Evolutionary conservation across 1,140 invertebrate species (phyloP).

Genomic region (Drosophila takahashii): DNA sequence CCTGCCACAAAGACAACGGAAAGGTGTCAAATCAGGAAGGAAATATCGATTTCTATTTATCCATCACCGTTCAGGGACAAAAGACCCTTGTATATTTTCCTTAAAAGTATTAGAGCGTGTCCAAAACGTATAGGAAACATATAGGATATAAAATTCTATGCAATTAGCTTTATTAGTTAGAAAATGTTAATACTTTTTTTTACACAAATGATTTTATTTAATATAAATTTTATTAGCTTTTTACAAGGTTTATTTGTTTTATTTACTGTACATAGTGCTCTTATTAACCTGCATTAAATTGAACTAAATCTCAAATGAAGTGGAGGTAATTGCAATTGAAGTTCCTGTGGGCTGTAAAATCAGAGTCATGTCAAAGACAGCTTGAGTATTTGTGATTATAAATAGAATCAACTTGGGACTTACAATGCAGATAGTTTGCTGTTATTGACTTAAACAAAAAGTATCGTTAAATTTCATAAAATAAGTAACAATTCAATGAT

Average conservation of each 20-base stretch:
- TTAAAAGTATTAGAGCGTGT: not conserved
- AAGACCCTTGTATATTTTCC: not conserved
- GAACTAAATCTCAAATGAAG: constrained; percentile 27
- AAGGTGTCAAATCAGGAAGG: constrained; percentile 46
- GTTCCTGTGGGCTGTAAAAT: not conserved
- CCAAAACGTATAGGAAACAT: not conserved
- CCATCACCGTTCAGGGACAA: not conserved
- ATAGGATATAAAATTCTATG: too few species aligned
- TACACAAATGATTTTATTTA: too few species aligned
- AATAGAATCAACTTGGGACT: too few species aligned
- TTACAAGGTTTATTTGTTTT: not conserved
- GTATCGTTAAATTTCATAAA: too few species aligned
- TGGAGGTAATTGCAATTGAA: constrained; percentile 25
- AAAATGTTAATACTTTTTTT: not conserved
- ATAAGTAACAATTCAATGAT: too few species aligned
- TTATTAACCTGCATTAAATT: not conserved
- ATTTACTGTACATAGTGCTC: not conserved
- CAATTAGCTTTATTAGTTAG: not conserved
- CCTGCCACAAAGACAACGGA: constrained; percentile 17
- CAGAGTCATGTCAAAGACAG: not conserved
- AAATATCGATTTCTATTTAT: constrained; percentile 47
- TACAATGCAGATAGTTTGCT: too few species aligned
- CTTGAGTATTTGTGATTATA: too few species aligned
- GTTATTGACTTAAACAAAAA: too few species aligned
- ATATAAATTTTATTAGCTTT: not conserved